Percentiles rank a stretch among this genome's conserved stretches.
Conservation (phyloP, 1,140 invertebrate species). For the Lanistes nyassanus region DNA sequence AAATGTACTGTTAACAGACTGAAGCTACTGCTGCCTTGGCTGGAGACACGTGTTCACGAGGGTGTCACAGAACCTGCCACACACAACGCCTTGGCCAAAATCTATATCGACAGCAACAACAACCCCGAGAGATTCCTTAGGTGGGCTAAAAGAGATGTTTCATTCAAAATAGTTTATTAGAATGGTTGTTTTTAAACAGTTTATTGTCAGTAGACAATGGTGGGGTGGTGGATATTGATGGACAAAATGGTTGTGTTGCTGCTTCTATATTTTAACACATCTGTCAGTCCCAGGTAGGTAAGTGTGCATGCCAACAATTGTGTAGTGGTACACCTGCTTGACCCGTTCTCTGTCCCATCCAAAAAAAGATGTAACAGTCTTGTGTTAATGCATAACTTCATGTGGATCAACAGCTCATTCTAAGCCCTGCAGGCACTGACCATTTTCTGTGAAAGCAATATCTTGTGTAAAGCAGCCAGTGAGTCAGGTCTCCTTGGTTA, state of each 20-base stretch:
- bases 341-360: too few relatives aligned
- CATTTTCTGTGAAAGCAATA: too few relatives aligned
- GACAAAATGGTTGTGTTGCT: not conserved
- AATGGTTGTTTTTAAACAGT: not conserved
- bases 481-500: too few relatives aligned
- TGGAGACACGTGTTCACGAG: conserved; percentile 97
- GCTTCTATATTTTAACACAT: not conserved
- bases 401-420: too few relatives aligned
- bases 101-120: conserved; percentile 99
- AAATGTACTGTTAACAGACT: conserved; percentile 73
- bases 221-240: too few relatives aligned
- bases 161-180: not conserved
- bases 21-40: conserved; percentile 94
- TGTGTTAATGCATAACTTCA: too few relatives aligned
- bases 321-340: too few relatives aligned
- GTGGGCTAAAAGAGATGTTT: conserved; percentile 39
- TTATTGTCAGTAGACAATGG: too few relatives aligned
- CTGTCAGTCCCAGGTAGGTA: not conserved
- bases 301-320: too few relatives aligned
- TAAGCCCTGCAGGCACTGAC: too few relatives aligned
- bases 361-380: too few relatives aligned
- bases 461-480: too few relatives aligned
- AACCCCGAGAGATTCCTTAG: conserved; percentile 98
- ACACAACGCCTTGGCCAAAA: conserved; percentile 99
- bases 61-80: conserved; percentile 96